A percentile compares a stretch with the other conserved stretches of the same genome.
phyloP scores from a whole-genome alignment of 1,140 invertebrate species.

The Cyphomyrmex costatus region DNA sequence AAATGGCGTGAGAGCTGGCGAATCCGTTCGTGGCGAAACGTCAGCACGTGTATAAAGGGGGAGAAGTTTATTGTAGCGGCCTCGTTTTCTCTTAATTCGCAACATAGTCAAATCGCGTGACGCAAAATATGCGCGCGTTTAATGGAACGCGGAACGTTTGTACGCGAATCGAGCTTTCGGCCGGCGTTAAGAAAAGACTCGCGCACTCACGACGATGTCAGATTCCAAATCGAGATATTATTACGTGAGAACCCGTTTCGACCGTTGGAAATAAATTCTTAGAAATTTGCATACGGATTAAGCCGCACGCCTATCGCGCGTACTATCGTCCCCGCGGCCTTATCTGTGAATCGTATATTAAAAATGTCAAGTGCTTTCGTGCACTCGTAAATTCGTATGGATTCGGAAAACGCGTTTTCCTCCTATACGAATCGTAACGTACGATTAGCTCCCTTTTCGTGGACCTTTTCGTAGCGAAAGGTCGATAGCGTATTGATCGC shows the following conservation, averaged over 20 bases:
- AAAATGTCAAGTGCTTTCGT: slow-evolving; percentile 26
- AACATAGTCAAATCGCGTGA: slow-evolving; percentile 75
- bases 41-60: slow-evolving; percentile 49
- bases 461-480: slow-evolving; percentile 16
- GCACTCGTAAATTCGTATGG: slow-evolving; percentile 50
- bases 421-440: slow-evolving; percentile 64
- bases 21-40: slow-evolving; percentile 63
- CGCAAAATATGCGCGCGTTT: slow-evolving; percentile 73
- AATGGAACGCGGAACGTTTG: slow-evolving; percentile 51
- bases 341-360: slow-evolving; percentile 23
- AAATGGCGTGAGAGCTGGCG: slow-evolving; percentile 57
- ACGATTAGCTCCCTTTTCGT: slow-evolving; percentile 68
- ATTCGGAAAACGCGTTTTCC: slow-evolving; percentile 46
- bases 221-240: slow-evolving; percentile 32
- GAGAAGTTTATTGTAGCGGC: slow-evolving; percentile 77
- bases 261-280: slow-evolving; percentile 27
- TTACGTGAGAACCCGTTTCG: not conserved
- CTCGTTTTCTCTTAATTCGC: slow-evolving; percentile 78
- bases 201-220: not conserved
- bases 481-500: slow-evolving; percentile 75
- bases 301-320: slow-evolving; percentile 31
- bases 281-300: slow-evolving; percentile 41
- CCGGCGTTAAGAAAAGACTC: slow-evolving; percentile 22
- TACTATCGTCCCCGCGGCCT: not conserved
- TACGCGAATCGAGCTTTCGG: slow-evolving; percentile 23